A percentile compares a stretch with the other conserved stretches of the same genome.
phyloP scores from a whole-genome alignment of 1,140 invertebrate species.

The Potamilus streckersoni region DNA sequence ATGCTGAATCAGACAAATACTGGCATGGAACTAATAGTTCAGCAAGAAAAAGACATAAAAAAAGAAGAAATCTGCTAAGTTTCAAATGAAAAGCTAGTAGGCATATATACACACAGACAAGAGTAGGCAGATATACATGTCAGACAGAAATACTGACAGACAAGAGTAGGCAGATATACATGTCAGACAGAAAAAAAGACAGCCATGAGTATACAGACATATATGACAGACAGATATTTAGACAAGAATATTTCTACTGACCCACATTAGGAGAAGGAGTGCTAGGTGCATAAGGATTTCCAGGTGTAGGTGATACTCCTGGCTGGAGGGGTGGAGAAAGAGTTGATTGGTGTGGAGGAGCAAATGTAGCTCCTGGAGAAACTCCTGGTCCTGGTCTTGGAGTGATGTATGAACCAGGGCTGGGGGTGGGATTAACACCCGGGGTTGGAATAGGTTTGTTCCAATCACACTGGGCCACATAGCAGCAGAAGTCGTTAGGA shows the following conservation, averaged over 20 bases:
- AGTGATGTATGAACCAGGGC: slow-evolving; percentile 15
- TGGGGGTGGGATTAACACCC: background rate
- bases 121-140: background rate
- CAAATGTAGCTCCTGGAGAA: slow-evolving; percentile 7
- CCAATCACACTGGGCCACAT: slow-evolving; percentile 47
- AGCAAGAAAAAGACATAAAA: no score
- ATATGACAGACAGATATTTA: background rate
- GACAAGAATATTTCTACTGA: no score
- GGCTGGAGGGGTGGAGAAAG: slow-evolving; percentile 2
- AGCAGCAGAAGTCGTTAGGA: slow-evolving; percentile 51
- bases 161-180: no score
- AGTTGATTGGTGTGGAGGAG: slow-evolving; percentile 18
- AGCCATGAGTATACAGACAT: background rate
- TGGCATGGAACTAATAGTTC: no score
- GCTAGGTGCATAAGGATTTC: background rate
- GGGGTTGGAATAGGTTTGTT: slow-evolving; percentile 38
- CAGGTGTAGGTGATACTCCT: slow-evolving; percentile 1
- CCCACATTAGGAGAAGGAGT: background rate
- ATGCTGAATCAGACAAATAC: no score
- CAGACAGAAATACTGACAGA: background rate
- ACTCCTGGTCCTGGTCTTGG: slow-evolving; percentile 12
- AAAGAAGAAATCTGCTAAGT: no score
- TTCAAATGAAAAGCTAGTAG: no score
- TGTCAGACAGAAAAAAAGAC: no score
- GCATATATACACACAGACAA: background rate